These are phyloP conservation scores for Idaea straminata DNA, from an alignment of 2,888 invertebrate species.

Conservation along the genomic window DNA sequence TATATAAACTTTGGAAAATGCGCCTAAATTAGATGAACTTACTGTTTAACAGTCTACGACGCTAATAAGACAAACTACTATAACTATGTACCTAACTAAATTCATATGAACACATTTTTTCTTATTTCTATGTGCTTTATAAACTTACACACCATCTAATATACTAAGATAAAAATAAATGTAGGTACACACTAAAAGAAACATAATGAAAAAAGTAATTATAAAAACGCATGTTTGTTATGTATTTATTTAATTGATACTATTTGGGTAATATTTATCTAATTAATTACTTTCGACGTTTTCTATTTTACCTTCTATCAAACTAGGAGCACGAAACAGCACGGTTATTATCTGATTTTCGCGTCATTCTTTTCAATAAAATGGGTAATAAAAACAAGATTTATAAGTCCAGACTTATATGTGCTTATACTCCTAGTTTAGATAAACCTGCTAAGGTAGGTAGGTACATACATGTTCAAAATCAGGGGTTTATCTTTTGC, in stretches of 20 bases:
- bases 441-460: neutral
- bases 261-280: neutral
- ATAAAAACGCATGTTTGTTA: neutral
- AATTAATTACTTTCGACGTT: neutral
- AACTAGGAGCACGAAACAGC: neutral
- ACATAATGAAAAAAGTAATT: conserved; percentile 3
- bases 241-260: neutral
- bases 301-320: no score
- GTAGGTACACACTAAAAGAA: conserved; percentile 8
- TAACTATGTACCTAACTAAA: conserved; percentile 71
- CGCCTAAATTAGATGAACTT: conserved; percentile 47
- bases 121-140: conserved; percentile 68
- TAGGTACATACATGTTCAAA: neutral
- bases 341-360: no score
- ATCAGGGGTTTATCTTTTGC: neutral
- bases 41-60: conserved; percentile 74
- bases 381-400: neutral
- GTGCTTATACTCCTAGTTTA: neutral
- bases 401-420: neutral
- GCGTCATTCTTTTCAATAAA: no score
- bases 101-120: conserved; percentile 79
- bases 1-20: conserved; percentile 32
- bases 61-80: conserved; percentile 61
- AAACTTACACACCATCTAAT: conserved; percentile 61
- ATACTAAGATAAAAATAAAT: conserved; percentile 35